phyloP scores from a whole-genome alignment of 30 jellyfish, hydroid and myxozoan species.

The Aurelia coerulea region DNA sequence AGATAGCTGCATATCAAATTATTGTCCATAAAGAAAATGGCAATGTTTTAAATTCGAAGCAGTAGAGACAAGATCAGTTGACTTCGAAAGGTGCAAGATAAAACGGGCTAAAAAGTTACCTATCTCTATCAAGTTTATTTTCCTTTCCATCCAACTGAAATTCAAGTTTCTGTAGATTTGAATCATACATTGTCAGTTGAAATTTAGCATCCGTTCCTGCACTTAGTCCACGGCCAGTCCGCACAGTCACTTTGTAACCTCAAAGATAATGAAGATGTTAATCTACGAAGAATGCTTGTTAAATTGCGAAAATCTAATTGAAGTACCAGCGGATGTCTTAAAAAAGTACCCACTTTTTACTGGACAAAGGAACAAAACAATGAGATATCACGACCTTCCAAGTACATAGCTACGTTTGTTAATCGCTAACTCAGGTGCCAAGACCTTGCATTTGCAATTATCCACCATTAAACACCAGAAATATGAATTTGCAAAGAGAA shows the following conservation, averaged over 20 bases:
- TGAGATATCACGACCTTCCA: not conserved
- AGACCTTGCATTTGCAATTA: too few relatives aligned
- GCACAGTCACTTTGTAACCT: slow-evolving; percentile 42
- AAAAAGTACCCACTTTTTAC: not conserved
- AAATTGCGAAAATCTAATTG: too few relatives aligned
- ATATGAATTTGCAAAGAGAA: too few relatives aligned
- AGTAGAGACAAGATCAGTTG: not conserved
- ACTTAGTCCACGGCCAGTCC: slow-evolving; percentile 60
- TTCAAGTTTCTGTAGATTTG: not conserved
- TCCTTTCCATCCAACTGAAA: slow-evolving; percentile 26
- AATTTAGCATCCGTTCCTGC: slow-evolving; percentile 67
- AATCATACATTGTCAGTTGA: not conserved
- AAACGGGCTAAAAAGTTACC: not conserved
- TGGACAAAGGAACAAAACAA: not conserved
- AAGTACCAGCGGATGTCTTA: too few relatives aligned
- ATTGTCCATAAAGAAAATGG: too few relatives aligned
- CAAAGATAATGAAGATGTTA: not conserved
- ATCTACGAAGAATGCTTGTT: too few relatives aligned
- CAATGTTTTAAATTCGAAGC: too few relatives aligned
- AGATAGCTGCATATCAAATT: too few relatives aligned
- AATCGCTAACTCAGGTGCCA: not conserved
- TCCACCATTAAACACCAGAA: too few relatives aligned
- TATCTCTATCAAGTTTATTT: slow-evolving; percentile 31
- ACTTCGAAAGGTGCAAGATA: too few relatives aligned
- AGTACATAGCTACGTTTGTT: too few relatives aligned